phyloP scores from a whole-genome alignment of 2,797 vertebrate genomes.

The Myotis myotis region DNA sequence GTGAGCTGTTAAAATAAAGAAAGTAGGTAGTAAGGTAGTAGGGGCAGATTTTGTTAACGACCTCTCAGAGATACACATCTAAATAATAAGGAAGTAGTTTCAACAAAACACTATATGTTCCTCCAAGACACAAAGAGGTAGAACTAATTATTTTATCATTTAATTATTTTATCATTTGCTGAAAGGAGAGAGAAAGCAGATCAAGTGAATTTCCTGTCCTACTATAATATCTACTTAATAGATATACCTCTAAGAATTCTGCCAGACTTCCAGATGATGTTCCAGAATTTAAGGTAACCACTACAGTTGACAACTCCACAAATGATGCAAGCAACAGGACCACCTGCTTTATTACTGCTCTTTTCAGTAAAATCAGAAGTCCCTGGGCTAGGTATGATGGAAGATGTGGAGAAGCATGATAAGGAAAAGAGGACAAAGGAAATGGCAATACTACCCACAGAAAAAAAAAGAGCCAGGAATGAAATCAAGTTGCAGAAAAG shows the following conservation, averaged over 20 bases:
- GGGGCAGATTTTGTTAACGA: neutral
- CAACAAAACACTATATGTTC: neutral
- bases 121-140: neutral
- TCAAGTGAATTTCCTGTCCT: neutral
- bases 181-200: neutral
- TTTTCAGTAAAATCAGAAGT: neutral
- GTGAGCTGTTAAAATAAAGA: neutral
- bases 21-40: neutral
- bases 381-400: neutral
- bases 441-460: neutral
- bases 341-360: neutral
- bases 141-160: conserved; percentile 26
- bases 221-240: neutral
- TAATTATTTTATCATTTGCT: conserved; percentile 45
- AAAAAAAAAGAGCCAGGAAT: neutral
- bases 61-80: neutral
- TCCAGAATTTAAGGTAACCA: neutral
- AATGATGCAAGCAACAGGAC: neutral
- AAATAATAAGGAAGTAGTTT: conserved; percentile 16
- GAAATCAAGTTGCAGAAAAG: neutral
- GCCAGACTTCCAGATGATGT: neutral
- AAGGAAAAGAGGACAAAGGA: neutral
- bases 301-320: neutral
- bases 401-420: neutral
- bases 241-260: neutral